Percentiles rank a stretch among this genome's conserved stretches.
Conservation (phyloP, 2,888 invertebrate genomes). For the Hirtodrosophila histrioides region DNA sequence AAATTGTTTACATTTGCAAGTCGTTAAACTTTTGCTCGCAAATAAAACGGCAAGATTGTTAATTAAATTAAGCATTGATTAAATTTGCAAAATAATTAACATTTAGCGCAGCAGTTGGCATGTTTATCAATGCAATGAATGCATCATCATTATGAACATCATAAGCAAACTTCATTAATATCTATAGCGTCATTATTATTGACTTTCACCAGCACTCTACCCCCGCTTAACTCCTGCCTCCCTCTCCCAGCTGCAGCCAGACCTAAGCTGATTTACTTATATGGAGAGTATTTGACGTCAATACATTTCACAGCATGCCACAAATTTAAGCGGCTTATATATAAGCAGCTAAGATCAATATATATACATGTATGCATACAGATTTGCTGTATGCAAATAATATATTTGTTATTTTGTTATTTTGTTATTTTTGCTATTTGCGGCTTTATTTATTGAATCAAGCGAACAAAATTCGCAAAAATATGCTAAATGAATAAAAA, state of each 20-base stretch:
- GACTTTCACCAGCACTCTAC: conserved; percentile 42
- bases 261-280: conserved; percentile 53
- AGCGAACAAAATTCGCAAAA: conserved; percentile 67
- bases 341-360: conserved; percentile 21
- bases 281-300: conserved; percentile 59
- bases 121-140: conserved; percentile 59
- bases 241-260: background rate
- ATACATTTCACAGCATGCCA: conserved; percentile 43
- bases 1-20: background rate
- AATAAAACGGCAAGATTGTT: conserved; percentile 46
- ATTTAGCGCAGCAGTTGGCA: conserved; percentile 15
- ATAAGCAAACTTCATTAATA: background rate
- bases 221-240: background rate
- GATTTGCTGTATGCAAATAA: conserved; percentile 42
- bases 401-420: conserved; percentile 8
- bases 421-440: conserved; percentile 57
- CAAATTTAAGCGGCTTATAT: conserved; percentile 66
- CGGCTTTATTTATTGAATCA: conserved; percentile 59
- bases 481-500: conserved; percentile 70
- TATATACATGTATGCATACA: conserved; percentile 8
- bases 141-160: conserved; percentile 32
- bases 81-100: conserved; percentile 69
- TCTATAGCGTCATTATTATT: conserved; percentile 10
- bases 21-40: conserved; percentile 49
- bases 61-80: conserved; percentile 71